Evolutionary conservation across 1,140 invertebrate species (phyloP).

Genomic region (Lucilia sericata): DNA sequence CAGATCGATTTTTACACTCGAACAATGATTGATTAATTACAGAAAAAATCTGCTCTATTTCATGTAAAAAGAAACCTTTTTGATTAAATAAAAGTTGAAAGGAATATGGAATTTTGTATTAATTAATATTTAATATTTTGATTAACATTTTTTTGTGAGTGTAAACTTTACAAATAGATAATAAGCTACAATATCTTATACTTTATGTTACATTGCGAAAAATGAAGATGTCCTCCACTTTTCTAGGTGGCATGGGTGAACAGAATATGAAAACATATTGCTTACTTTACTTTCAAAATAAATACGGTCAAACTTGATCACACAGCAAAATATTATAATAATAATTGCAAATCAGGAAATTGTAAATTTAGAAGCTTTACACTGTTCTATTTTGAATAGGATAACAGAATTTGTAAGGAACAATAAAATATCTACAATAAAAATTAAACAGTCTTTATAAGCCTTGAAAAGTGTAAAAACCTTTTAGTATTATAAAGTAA

Average conservation of each 20-base stretch:
- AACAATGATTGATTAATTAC: too few species aligned
- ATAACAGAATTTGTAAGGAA: neutral
- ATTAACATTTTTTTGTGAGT: neutral
- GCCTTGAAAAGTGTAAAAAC: slow-evolving; percentile 23
- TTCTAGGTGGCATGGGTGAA: neutral
- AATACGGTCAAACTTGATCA: too few species aligned
- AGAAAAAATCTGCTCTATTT: too few species aligned
- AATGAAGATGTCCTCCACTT: slow-evolving; percentile 31
- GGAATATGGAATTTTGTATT: too few species aligned
- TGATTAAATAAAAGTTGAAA: too few species aligned
- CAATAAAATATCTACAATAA: neutral
- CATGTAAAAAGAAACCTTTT: too few species aligned
- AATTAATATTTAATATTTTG: neutral
- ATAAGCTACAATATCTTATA: neutral
- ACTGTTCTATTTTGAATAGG: slow-evolving; percentile 29
- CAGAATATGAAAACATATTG: neutral
- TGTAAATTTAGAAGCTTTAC: slow-evolving; percentile 36
- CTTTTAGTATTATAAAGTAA: neutral
- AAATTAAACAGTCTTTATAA: neutral
- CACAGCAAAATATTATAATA: neutral
- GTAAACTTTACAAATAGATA: neutral
- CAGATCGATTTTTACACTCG: neutral
- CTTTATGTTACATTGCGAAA: neutral
- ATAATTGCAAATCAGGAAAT: neutral
- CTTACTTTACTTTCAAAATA: neutral